A percentile compares a stretch with the other conserved stretches of the same genome.
Conservation (phyloP, 2,113 vertebrate species). For the Lepus americanus region DNA sequence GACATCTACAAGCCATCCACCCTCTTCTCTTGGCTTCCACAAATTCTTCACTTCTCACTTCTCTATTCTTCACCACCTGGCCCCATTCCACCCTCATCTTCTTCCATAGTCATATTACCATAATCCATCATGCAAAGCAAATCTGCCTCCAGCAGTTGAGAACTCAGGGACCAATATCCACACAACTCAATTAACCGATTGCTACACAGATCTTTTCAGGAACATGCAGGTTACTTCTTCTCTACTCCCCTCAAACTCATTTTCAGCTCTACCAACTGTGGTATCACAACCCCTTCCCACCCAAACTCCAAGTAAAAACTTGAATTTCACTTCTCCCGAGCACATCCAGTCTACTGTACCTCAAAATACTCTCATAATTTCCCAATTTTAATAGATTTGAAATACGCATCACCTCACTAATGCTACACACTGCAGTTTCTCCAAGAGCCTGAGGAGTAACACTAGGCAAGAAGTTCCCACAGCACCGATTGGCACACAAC, state of each 20-base stretch:
- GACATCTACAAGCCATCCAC: neutral
- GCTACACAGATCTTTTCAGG: conserved; percentile 41
- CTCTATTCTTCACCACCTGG: neutral
- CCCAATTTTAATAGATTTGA: conserved; percentile 22
- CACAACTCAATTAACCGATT: neutral
- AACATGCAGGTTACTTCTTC: conserved; percentile 40
- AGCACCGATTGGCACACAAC: neutral
- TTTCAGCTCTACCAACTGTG: conserved; percentile 39
- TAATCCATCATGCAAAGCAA: neutral
- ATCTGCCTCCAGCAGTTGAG: neutral
- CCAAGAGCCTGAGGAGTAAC: neutral
- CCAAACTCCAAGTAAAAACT: neutral
- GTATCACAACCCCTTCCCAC: neutral
- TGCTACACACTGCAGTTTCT: neutral
- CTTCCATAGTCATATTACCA: neutral
- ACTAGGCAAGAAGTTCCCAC: neutral
- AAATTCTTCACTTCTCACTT: conserved; percentile 10
- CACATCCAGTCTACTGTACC: neutral
- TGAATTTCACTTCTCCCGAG: conserved; percentile 55
- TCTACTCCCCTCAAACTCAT: conserved; percentile 44
- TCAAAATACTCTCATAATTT: conserved; percentile 42
- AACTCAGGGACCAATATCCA: conserved; percentile 2
- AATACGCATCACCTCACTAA: neutral
- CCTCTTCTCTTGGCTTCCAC: neutral
- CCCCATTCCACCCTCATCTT: neutral